phyloP scores from a whole-genome alignment of 2,113 vertebrate species.

The Mormyrus iriodes region DNA sequence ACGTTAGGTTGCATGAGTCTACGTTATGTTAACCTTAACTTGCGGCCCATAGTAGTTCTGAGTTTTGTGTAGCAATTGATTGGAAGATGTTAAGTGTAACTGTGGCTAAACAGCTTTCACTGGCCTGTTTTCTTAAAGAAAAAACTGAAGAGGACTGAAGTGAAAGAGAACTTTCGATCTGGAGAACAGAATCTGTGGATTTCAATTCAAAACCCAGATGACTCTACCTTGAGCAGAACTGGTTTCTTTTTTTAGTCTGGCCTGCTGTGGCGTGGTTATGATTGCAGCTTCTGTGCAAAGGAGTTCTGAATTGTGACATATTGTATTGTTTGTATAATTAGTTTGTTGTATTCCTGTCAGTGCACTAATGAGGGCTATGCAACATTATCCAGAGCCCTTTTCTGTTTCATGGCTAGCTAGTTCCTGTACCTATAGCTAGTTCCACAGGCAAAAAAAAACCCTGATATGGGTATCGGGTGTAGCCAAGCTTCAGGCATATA shows the following conservation, averaged over 20 bases:
- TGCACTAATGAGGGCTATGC: background rate
- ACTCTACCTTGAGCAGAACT: background rate
- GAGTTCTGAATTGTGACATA: background rate
- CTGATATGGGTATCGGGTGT: background rate
- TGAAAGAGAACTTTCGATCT: background rate
- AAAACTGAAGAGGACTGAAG: background rate
- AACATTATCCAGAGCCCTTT: background rate
- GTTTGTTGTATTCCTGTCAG: background rate
- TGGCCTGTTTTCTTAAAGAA: background rate
- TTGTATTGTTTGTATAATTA: background rate
- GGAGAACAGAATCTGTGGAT: background rate
- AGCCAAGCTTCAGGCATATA: background rate
- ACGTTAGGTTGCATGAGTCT: too few species aligned
- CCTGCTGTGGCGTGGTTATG: too few species aligned
- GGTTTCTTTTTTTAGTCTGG: background rate
- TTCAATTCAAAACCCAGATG: background rate
- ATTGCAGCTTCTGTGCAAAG: background rate
- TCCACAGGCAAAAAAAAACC: background rate
- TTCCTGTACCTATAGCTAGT: background rate
- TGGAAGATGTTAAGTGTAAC: background rate
- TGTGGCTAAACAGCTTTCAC: background rate
- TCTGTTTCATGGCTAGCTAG: background rate
- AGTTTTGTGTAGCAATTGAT: background rate
- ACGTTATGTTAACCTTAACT: too few species aligned
- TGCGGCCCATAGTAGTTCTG: too few species aligned